Conservation (phyloP, 2,113 vertebrate genomes). For the Microcebus jonahi region DNA sequence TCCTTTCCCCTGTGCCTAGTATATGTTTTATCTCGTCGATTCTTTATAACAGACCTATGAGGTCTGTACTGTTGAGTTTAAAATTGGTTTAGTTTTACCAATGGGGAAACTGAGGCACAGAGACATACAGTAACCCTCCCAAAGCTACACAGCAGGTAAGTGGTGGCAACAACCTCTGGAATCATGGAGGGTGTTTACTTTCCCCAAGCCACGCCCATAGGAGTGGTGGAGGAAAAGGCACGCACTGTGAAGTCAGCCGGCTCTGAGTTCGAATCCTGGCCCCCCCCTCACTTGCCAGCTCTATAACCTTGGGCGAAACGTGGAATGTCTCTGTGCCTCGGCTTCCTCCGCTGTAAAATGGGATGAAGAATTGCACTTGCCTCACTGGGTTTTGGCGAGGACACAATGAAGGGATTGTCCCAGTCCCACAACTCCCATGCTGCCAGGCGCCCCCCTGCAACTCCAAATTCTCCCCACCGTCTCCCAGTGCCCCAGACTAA, state of each 20-base stretch:
- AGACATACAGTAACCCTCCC: not conserved
- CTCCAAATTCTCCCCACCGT: not conserved
- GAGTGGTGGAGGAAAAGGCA: not conserved
- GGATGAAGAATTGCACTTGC: not conserved
- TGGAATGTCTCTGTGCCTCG: not conserved
- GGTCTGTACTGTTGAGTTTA: too few species aligned
- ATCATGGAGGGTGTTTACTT: not conserved
- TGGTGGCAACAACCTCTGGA: not conserved
- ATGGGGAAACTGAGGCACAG: too few species aligned
- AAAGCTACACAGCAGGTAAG: not conserved
- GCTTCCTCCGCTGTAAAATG: not conserved
- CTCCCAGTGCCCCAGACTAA: not conserved
- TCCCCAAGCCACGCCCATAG: not conserved
- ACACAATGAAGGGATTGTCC: not conserved
- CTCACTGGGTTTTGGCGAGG: not conserved
- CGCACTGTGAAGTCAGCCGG: fast-evolving
- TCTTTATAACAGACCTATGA: too few species aligned
- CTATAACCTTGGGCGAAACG: not conserved
- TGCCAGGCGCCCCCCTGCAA: not conserved
- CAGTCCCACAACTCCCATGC: too few species aligned
- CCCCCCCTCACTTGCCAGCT: not conserved
- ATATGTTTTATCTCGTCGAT: too few species aligned
- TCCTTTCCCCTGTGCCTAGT: not conserved
- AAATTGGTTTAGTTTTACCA: too few species aligned
- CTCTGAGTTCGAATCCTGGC: not conserved